Base-by-base conservation (phyloP, 1,140 invertebrate species). In the Bombus waltoni region DNA sequence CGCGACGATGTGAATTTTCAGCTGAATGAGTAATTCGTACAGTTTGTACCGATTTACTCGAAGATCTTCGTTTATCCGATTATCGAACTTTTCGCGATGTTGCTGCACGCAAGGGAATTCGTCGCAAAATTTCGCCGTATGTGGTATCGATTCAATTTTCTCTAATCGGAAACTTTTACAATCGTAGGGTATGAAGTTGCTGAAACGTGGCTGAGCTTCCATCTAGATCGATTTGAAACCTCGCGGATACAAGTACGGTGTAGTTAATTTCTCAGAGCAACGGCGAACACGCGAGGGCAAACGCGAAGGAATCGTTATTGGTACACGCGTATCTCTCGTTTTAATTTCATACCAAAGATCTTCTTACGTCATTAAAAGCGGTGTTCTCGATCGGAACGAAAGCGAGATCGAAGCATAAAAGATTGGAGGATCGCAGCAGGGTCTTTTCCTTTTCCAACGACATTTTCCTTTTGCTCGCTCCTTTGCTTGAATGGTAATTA, bases 401-500 rank as follows among this genome's bases (percentile, higher is more conserved):
- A 53, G 18, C 47, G 18, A 53, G 47, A 53, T n/a, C 4, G 59
- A 62, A 62, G 11, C 59, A 62, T n/a, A 62, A 62, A 62, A 62
- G 28, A 62, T 11, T 5, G 28, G 28, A 62, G 11, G 28, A 62
- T 62, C 59, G 59, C 28, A n/a, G 59, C 59, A 62, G 25, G 28
- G 4, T 62, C 47, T 32, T n/a, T n/a, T 57, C n/a, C 6, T 65
- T 73, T 32, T 73, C 32, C 81, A 65, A 65, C 28, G n/a, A 10
- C 42, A 38, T 79, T 68, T 68, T 32, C 44, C 62, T 38, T 40
- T n/a, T 62, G 22, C 35, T 32, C 32, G 25, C 57, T 44, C 8
- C 35, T 35, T 38, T 28, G 47, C 38, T 9, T 5, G 44, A 76
- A 77, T 22, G 35, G 10, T 47, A 76, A 83, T 77, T 83, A 68